A percentile compares a stretch with the other conserved stretches of the same genome.
Evolutionary conservation across 1,140 invertebrate species (phyloP).

Genomic region (Leptinotarsa defecta): DNA sequence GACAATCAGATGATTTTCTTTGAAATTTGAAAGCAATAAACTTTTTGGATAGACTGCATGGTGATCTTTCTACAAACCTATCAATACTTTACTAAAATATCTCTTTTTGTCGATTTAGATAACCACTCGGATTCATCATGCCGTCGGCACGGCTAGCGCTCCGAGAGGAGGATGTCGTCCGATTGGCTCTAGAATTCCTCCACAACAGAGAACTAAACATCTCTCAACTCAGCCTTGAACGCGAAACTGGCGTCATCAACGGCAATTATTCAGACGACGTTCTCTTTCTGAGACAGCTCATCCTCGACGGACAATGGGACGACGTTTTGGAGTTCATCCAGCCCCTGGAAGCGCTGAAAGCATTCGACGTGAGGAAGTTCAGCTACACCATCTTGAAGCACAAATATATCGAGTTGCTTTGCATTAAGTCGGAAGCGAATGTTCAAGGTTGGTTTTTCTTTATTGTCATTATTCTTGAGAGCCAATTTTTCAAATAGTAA

Average conservation of each 20-base stretch:
- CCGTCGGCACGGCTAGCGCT: constrained; percentile 81
- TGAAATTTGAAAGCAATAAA: no score
- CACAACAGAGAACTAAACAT: constrained; percentile 88
- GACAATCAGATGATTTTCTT: no score
- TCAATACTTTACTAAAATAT: not conserved
- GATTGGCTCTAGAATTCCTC: constrained; percentile 89
- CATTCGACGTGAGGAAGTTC: constrained; percentile 82
- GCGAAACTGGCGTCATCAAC: constrained; percentile 96
- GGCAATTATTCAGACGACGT: constrained; percentile 89
- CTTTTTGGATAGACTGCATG: no score
- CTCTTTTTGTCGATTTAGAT: not conserved
- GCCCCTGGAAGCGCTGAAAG: constrained; percentile 82
- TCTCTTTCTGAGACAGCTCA: constrained; percentile 89
- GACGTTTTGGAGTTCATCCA: constrained; percentile 96
- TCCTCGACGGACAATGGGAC: constrained; percentile 98
- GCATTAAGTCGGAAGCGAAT: constrained; percentile 87
- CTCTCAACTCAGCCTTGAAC: constrained; percentile 88
- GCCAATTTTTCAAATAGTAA: no score
- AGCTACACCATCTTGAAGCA: constrained; percentile 85
- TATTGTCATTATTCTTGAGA: not conserved
- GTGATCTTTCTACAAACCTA: no score
- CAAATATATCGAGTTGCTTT: constrained; percentile 93
- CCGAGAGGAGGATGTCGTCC: constrained; percentile 89
- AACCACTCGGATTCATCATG: constrained; percentile 61
- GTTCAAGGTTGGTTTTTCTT: constrained; percentile 54